Evolutionary conservation across 2,113 vertebrate species (phyloP), one percentile per base, ranked within the genome.

Genomic region (Castor canadensis): DNA sequence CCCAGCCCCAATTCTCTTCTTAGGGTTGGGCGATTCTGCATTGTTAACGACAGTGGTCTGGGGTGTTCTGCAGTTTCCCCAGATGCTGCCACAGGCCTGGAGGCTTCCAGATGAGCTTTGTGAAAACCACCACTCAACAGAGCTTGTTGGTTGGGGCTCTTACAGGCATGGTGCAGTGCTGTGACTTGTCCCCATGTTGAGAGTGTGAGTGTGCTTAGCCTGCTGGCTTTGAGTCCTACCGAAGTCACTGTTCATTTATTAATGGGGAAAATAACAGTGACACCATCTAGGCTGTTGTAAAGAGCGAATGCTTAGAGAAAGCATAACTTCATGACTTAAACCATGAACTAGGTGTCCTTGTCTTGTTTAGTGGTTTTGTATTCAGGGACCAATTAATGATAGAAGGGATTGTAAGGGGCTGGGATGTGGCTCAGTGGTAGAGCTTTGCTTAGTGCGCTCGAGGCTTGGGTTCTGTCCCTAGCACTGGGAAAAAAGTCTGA

Each of bases 151-250:
- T 9, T 1, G 24, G 62, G 82, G 40, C 20, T 17, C 26, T 40
- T 4, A 8, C 5, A 0, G 0, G 12, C n/a, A 9, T 0, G 17
- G 58, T 10, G 1, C 32, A 24, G 64, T 0, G 16, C 58, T 58
- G 47, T 9, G 16, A 7, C 60, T 20, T 43, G 32, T 66, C 28
- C 24, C 26, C 43, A 43, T 84, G 6, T 64, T 49, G 81, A 24
- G 43, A 62, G 17, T 40, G 24, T 4, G 15, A 35, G 12, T 5
- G 12, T 20, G 7, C 32, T 24, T 47, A 10, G 7, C 62, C 28
- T 35, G 30, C 56, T n/a, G 9, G 76, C 52, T 49, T 26, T 76
- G 75, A 52, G 43, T 35, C 56, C 62, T 43, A 6, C 19, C 20
- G 15, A 26, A 80, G 43, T 79, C 22, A 6, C 81, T 67, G 45